A percentile compares a stretch with the other conserved stretches of the same genome.
These are phyloP conservation scores for Eristalis arbustorum DNA, from an alignment of 2,888 invertebrate genomes.

Conservation along the genomic window DNA sequence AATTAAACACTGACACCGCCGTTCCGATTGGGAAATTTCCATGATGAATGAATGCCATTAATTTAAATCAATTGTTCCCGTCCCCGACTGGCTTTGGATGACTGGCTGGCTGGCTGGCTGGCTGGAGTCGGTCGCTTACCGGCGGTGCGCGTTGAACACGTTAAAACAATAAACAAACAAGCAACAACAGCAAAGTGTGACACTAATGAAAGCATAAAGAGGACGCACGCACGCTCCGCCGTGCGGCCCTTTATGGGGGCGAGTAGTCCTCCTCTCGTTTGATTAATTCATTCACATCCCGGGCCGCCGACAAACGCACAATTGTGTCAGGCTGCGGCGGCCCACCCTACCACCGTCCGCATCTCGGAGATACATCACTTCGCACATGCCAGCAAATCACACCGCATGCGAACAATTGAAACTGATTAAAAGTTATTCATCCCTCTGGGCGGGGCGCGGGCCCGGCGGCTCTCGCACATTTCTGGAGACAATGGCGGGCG, in stretches of 20 bases:
- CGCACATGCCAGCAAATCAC: constrained; percentile 67
- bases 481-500: not conserved
- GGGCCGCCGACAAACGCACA: constrained; percentile 49
- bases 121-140: not conserved
- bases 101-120: not conserved
- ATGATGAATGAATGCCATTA: constrained; percentile 58
- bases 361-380: constrained; percentile 52
- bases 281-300: constrained; percentile 63
- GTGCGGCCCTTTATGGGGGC: constrained; percentile 1
- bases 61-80: constrained; percentile 67
- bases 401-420: constrained; percentile 68
- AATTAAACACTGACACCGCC: constrained; percentile 46
- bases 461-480: not conserved
- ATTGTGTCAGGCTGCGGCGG: not conserved
- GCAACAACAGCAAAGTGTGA: constrained; percentile 49
- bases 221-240: constrained; percentile 25
- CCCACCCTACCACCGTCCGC: not conserved
- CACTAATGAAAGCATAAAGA: constrained; percentile 66
- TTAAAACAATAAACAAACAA: constrained; percentile 40
- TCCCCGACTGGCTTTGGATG: not conserved
- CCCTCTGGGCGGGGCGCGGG: not conserved
- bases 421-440: constrained; percentile 62
- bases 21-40: constrained; percentile 62
- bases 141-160: constrained; percentile 12
- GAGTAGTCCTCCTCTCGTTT: constrained; percentile 48